Evolutionary conservation across 2,888 invertebrate genomes (phyloP).

Genomic region (Heterodera filipjevi): DNA sequence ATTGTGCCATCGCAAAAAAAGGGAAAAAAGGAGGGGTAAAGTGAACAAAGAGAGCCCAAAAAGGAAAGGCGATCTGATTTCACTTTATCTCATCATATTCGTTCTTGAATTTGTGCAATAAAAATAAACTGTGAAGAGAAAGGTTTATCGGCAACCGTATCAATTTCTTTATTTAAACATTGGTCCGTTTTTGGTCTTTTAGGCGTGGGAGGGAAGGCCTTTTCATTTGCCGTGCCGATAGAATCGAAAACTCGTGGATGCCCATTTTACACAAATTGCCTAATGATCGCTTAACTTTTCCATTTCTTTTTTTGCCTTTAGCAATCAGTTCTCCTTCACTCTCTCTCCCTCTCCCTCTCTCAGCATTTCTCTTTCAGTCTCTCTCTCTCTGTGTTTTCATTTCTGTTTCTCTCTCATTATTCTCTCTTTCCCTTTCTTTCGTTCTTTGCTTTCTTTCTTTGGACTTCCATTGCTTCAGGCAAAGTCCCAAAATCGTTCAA

Average conservation of each 20-base stretch:
- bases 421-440: not conserved
- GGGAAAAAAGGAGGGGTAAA: not conserved
- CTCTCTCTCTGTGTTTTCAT: too few species aligned
- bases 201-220: not conserved
- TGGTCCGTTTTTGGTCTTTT: not conserved
- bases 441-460: not conserved
- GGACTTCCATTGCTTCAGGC: not conserved
- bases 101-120: not conserved
- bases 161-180: not conserved
- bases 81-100: not conserved
- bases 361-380: too few species aligned
- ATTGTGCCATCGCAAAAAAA: not conserved
- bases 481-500: not conserved
- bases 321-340: not conserved
- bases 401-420: not conserved
- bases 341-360: not conserved
- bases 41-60: not conserved
- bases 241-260: too few species aligned
- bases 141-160: not conserved
- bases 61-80: not conserved
- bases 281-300: not conserved
- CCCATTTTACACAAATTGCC: too few species aligned
- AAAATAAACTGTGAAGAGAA: slow-evolving; percentile 1
- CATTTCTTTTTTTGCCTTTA: not conserved
- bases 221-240: too few species aligned